Evolutionary conservation across 1,140 invertebrate genomes (phyloP), one percentile per base, ranked within the genome.

Genomic region (Temnothorax longispinosus): DNA sequence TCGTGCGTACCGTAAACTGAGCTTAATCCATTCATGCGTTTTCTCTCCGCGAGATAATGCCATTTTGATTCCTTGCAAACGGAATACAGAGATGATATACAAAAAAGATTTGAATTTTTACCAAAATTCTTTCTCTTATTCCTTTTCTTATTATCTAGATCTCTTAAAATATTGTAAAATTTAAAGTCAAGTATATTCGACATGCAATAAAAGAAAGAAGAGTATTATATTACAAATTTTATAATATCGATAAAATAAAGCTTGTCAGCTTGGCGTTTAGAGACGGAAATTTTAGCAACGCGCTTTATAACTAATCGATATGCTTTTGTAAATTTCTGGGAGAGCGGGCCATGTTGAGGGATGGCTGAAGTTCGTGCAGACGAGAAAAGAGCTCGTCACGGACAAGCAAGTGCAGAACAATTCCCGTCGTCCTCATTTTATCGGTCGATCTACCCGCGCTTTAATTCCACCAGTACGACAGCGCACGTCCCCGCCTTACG

Each of bases 21-120:
- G 67, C 80, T 82, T 60, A 74, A 74, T 60, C 67, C 65, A 74
- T 82, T 82, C 67, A 58, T 82, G 67, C 80, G 35, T 82, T 27
- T 60, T 58, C n/a, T 32, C 78, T 44, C n/a, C 38, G 52, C 35
- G 15, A 27, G 56, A 72, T 72, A 56, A 5, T 47, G 35, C 27
- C 38, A 15, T 74, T 82, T 38, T 41, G 44, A 58, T 67, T 56
- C 52, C 58, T 69, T 27, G 41, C 41, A 47, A 21, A 47, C 8
- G 3, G 13, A 38, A 60, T 21, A 47, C 2, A 44, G 18, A 67
- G 1, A 54, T 32, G 0, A 0, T 10, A 18, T 52, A 18, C 21
- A 35, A 60, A 60, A 41, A 5, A 1, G 41, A 27, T 18, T 10
- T 47, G 13, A 60, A 62, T 62, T 62, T 32, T 18, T 32, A 8